phyloP scores from a whole-genome alignment of 2,113 vertebrate species.

The Chrysochloris asiatica region DNA sequence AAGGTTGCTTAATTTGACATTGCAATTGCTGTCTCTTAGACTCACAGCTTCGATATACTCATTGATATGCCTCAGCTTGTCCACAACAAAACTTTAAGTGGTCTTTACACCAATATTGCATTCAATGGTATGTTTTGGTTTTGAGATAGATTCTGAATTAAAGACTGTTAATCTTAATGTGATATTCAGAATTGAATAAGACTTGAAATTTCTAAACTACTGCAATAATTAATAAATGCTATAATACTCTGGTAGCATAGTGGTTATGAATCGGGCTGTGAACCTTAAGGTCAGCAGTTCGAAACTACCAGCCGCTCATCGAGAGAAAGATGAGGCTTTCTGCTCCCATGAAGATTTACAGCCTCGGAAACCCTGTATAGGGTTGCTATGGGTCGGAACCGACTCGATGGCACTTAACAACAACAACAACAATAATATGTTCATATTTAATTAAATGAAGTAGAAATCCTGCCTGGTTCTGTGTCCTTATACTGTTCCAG shows the following conservation, averaged over 20 bases:
- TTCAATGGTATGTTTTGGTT: background rate
- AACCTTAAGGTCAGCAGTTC: no score
- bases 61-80: background rate
- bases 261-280: no score
- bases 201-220: slow-evolving; percentile 61
- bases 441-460: slow-evolving; percentile 61
- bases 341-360: no score
- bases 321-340: no score
- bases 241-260: no score
- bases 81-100: background rate
- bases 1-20: background rate
- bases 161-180: background rate
- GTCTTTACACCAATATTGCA: background rate
- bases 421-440: no score
- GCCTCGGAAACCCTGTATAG: no score
- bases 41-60: background rate
- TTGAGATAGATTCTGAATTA: slow-evolving; percentile 16
- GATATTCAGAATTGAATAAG: slow-evolving; percentile 32
- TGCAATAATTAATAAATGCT: slow-evolving; percentile 53
- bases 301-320: no score
- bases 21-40: background rate
- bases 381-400: no score
- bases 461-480: slow-evolving; percentile 36
- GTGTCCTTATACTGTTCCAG: slow-evolving; percentile 44
- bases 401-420: no score